Base-by-base conservation (phyloP, 2,797 vertebrate species). In the Hybognathus amarus region DNA sequence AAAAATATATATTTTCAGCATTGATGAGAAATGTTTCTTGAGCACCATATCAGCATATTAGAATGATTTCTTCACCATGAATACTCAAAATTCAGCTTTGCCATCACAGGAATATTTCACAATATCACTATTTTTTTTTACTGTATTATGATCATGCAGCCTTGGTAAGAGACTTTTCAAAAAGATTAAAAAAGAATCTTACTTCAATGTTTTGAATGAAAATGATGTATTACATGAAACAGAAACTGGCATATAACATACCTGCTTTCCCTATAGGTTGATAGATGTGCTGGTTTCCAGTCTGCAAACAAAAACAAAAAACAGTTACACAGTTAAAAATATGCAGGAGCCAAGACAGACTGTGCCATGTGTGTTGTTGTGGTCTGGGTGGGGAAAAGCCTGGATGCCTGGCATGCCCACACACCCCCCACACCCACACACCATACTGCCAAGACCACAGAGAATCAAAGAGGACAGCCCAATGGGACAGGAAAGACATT, bases 181-280 rank as follows among this genome's bases (percentile, higher is more conserved):
- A 24, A 42, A 15, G 11, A 38, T 40, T 7, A 0, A n/a, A n/a
- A n/a, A n/a, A n/a, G n/a, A n/a, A 22, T n/a, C 10, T 22, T 67
- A 12, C 30, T 17, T 2, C 3, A 22, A 22, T 38, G 5, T 2
- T 66, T 67, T 67, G 1, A 40, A 22, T 1, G 0, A 40, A 75
- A 59, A 24, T 59, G 0, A 56, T 2, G 2, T 40, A 54, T 75
- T 40, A 24, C 20, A 17, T 59, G n/a, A 54, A 42, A 1, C 27
- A 76, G 68, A 45, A n/a, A 22, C 15, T 10, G 36, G 4, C 8
- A 18, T 6, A n/a, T 17, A 61, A 71, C 92, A 96, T 95, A 99
- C 98, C 98, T 96, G 96, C 89, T 92, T 98, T 99, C 74, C 97
- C 97, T 89, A 99, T 96, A 33, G 98, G 98, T 89, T 99, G 98